Conservation (phyloP, 2,888 invertebrate genomes). For the Epiblema foenella region DNA sequence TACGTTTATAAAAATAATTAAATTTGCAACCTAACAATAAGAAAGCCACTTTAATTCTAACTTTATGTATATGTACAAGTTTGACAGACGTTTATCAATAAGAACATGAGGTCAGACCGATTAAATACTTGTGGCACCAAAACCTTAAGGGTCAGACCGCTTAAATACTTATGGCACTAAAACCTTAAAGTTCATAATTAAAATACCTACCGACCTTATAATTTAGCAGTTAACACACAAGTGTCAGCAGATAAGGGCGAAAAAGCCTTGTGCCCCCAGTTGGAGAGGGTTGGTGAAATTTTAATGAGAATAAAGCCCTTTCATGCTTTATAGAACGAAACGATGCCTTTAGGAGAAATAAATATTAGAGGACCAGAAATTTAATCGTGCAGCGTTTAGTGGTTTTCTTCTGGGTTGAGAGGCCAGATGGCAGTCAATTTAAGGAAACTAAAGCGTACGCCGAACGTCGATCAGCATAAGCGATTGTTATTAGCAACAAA, state of each 20-base stretch:
- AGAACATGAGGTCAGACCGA: not conserved
- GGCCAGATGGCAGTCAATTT: too few relatives aligned
- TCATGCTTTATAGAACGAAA: not conserved
- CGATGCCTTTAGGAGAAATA: too few relatives aligned
- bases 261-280: conserved; percentile 17
- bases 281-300: conserved; percentile 27
- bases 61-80: too few relatives aligned
- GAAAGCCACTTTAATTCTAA: not conserved
- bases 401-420: too few relatives aligned
- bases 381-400: too few relatives aligned
- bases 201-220: conserved; percentile 29
- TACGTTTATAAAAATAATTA: too few relatives aligned
- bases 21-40: not conserved
- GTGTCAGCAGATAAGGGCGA: conserved; percentile 9
- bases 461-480: too few relatives aligned
- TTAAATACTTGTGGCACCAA: not conserved
- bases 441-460: too few relatives aligned
- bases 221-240: conserved; percentile 38
- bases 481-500: too few relatives aligned
- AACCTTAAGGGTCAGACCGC: not conserved
- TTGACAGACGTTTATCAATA: not conserved
- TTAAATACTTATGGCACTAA: not conserved
- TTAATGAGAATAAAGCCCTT: conserved; percentile 29
- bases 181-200: not conserved
- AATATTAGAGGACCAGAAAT: too few relatives aligned